phyloP scores from a whole-genome alignment of 92 coral and sea anemone species.

The Zoanthus sociatus region DNA sequence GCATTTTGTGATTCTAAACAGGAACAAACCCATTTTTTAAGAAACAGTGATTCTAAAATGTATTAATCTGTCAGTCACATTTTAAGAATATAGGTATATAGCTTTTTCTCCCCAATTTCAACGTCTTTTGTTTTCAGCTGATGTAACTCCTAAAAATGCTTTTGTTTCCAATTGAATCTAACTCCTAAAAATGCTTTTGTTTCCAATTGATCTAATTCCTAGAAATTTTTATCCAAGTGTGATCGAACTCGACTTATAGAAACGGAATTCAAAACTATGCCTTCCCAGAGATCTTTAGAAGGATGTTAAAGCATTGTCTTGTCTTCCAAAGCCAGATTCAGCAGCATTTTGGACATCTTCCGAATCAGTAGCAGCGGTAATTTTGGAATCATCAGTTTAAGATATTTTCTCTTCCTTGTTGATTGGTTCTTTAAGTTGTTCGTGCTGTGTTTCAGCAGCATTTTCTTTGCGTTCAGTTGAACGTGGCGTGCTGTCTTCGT shows the following conservation, averaged over 20 bases:
- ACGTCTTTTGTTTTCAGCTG: too few species aligned
- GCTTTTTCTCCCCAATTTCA: too few species aligned
- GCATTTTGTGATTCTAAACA: too few species aligned
- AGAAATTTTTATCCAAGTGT: neutral
- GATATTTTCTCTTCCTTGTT: conserved; percentile 1
- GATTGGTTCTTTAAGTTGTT: neutral
- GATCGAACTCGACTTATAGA: neutral
- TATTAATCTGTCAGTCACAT: too few species aligned
- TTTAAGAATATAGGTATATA: too few species aligned
- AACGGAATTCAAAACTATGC: neutral
- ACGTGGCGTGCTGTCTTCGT: neutral
- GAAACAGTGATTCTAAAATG: too few species aligned
- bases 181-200: neutral
- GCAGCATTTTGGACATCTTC: neutral
- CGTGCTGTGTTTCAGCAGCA: neutral
- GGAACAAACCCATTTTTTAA: too few species aligned
- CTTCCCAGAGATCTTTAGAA: neutral
- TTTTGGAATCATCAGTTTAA: neutral
- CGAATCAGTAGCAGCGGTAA: neutral
- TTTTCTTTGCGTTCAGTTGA: neutral
- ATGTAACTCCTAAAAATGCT: neutral
- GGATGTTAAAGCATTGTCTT: neutral
- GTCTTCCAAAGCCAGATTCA: neutral
- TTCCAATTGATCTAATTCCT: neutral
- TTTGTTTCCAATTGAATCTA: neutral